These are phyloP conservation scores for Thunnus thynnus DNA, from an alignment of 2,113 vertebrate species.

Conservation along the genomic window DNA sequence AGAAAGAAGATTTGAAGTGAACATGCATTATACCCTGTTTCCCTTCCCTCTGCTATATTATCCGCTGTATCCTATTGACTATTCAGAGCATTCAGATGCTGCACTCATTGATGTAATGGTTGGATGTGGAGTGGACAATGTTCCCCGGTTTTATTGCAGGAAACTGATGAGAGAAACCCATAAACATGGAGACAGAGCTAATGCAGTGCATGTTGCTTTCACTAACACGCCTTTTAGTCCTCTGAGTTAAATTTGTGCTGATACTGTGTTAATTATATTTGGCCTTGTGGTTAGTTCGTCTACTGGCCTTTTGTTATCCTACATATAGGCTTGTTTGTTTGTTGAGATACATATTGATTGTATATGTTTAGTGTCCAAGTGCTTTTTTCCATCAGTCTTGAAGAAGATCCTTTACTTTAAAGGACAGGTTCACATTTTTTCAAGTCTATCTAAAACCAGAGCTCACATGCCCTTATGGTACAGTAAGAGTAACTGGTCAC, in stretches of 20 bases:
- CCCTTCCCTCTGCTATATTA: slow-evolving; percentile 59
- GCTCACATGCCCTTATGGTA: no score
- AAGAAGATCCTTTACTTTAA: no score
- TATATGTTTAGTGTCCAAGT: not conserved
- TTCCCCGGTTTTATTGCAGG: slow-evolving; percentile 45
- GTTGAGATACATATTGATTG: not conserved
- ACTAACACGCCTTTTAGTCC: slow-evolving; percentile 1
- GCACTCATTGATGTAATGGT: slow-evolving; percentile 56
- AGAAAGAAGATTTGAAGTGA: slow-evolving; percentile 69
- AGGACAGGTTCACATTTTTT: no score
- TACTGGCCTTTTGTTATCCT: not conserved
- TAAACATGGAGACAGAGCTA: slow-evolving; percentile 42
- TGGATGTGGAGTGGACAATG: slow-evolving; percentile 61
- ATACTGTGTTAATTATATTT: not conserved
- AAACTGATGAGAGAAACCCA: slow-evolving; percentile 35
- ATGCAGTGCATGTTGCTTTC: slow-evolving; percentile 10
- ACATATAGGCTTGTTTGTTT: not conserved
- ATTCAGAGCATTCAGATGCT: slow-evolving; percentile 60
- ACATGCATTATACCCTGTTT: slow-evolving; percentile 68
- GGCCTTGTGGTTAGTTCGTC: not conserved
- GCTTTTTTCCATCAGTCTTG: not conserved
- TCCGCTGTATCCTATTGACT: slow-evolving; percentile 58
- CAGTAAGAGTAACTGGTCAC: no score
- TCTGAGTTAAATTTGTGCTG: not conserved
- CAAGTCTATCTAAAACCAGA: no score